phyloP scores from a whole-genome alignment of 2,797 vertebrate species.

The Arrhamphus sclerolepis region DNA sequence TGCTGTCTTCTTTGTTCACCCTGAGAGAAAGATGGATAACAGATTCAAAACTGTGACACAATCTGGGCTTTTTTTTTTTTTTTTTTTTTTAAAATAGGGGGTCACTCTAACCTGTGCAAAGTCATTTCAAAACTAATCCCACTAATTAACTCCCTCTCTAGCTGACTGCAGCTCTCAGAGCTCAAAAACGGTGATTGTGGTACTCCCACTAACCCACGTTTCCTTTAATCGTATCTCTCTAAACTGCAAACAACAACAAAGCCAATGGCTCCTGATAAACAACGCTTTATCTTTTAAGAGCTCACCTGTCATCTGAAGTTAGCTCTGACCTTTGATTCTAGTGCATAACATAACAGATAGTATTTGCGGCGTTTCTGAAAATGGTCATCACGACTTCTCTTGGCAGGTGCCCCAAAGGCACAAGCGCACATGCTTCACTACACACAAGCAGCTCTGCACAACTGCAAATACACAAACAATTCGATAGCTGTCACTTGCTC shows the following conservation, averaged over 20 bases:
- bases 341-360: conserved; percentile 10
- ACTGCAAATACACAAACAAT: conserved; percentile 2
- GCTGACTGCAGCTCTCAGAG: neutral
- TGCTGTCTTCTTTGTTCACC: too few relatives aligned
- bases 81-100: neutral
- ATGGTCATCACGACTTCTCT: conserved; percentile 19
- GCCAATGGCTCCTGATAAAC: neutral
- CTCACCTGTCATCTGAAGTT: neutral
- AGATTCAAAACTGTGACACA: neutral
- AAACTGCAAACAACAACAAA: conserved; percentile 1
- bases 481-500: conserved; percentile 23
- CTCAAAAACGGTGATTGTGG: neutral
- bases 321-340: conserved; percentile 27
- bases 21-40: neutral
- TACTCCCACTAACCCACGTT: neutral
- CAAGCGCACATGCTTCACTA: conserved; percentile 1
- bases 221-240: conserved; percentile 2
- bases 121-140: neutral
- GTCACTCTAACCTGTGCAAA: neutral
- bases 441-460: conserved; percentile 7
- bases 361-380: conserved; percentile 3
- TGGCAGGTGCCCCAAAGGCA: conserved; percentile 12
- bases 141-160: neutral
- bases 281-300: neutral
- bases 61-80: neutral